Evolutionary conservation across 2,888 invertebrate genomes (phyloP).

Genomic region (Euspilapteryx auroguttella): DNA sequence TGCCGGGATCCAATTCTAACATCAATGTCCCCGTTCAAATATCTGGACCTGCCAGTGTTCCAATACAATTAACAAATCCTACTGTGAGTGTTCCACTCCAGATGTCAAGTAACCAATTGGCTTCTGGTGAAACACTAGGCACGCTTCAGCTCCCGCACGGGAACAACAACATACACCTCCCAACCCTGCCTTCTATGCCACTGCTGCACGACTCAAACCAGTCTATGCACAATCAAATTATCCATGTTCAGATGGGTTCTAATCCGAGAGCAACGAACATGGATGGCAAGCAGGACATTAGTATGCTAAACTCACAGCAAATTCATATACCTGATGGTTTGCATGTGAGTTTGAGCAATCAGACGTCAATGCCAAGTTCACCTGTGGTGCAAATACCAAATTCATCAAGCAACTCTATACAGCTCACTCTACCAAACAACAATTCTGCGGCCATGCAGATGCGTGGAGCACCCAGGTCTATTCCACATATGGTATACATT

Average conservation of each 20-base stretch:
- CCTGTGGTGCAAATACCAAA: constrained; percentile 42
- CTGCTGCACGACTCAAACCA: constrained; percentile 33
- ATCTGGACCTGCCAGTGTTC: constrained; percentile 34
- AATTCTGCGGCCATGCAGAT: constrained; percentile 21
- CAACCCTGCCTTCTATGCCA: constrained; percentile 41
- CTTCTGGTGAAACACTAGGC: constrained; percentile 47
- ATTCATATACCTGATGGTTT: constrained; percentile 26
- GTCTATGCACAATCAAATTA: constrained; percentile 37
- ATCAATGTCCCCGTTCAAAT: constrained; percentile 50
- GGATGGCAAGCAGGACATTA: constrained; percentile 33
- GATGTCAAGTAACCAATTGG: constrained; percentile 39
- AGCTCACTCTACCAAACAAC: constrained; percentile 22
- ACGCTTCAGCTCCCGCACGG: constrained; percentile 42
- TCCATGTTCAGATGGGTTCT: constrained; percentile 50
- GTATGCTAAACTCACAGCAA: constrained; percentile 30
- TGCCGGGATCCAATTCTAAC: constrained; percentile 43
- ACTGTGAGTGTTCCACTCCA: constrained; percentile 44
- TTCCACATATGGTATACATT: constrained; percentile 64
- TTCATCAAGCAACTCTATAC: constrained; percentile 35
- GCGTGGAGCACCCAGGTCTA: constrained; percentile 28
- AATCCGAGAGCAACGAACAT: constrained; percentile 28
- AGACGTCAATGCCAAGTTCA: constrained; percentile 27
- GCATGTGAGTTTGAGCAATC: constrained; percentile 35
- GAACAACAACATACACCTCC: constrained; percentile 36
- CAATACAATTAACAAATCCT: constrained; percentile 30